phyloP scores from a whole-genome alignment of 2,888 invertebrate genomes.

The Octonoba sinensis region DNA sequence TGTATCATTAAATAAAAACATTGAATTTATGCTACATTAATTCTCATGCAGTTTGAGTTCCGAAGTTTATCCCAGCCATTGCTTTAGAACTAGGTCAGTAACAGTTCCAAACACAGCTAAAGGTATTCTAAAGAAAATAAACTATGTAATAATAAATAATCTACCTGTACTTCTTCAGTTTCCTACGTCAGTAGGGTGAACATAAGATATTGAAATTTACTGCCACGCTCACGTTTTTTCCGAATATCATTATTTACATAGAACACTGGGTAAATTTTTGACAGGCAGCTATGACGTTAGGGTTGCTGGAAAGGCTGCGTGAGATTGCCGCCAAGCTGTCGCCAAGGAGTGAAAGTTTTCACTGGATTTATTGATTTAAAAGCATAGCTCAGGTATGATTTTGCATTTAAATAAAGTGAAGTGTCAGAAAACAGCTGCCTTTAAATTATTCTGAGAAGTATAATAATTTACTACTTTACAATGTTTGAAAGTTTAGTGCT shows the following conservation, averaged over 20 bases:
- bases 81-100: constrained; percentile 39
- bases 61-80: background rate
- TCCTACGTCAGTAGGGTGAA: constrained; percentile 33
- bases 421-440: too few relatives aligned
- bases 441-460: too few relatives aligned
- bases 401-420: background rate
- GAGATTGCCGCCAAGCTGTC: constrained; percentile 24
- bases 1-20: too few relatives aligned
- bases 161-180: constrained; percentile 30
- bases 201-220: constrained; percentile 13
- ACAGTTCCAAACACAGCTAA: constrained; percentile 11
- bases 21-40: too few relatives aligned
- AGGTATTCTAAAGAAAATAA: background rate
- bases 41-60: too few relatives aligned
- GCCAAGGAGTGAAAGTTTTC: constrained; percentile 10
- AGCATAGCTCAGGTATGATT: background rate
- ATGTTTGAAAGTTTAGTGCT: too few relatives aligned
- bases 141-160: constrained; percentile 1
- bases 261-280: constrained; percentile 30
- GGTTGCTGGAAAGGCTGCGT: constrained; percentile 11
- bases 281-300: constrained; percentile 21
- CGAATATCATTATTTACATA: constrained; percentile 47
- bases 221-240: constrained; percentile 42
- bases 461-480: too few relatives aligned
- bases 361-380: constrained; percentile 20